Conservation (phyloP, 1,140 invertebrate species). For the Solenopsis invicta region DNA sequence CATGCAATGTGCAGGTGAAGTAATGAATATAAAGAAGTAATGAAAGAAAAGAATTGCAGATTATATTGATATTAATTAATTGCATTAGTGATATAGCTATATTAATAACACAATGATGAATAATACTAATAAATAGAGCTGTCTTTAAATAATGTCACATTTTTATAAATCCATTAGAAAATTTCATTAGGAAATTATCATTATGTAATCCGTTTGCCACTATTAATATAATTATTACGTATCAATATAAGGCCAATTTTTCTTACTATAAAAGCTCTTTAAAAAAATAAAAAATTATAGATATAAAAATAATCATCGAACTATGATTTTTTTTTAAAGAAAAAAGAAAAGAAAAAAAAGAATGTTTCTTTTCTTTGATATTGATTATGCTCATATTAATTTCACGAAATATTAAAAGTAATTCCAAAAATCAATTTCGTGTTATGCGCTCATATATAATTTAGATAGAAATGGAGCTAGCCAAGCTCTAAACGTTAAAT, state of each 20-base stretch:
- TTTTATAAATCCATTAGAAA: background rate
- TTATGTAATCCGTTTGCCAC: background rate
- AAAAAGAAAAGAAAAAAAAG: too few species aligned
- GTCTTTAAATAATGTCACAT: background rate
- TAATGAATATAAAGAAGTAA: background rate
- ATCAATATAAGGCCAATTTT: background rate
- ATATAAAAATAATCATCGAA: background rate
- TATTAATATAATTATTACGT: background rate
- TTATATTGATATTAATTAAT: background rate
- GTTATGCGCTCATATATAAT: background rate
- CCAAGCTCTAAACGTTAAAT: background rate
- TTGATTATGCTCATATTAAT: background rate
- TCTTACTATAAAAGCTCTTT: background rate
- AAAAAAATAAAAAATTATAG: background rate
- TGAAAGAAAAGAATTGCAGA: background rate
- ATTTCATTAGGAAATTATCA: background rate
- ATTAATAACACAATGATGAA: background rate
- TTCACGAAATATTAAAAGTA: background rate
- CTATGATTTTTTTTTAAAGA: background rate
- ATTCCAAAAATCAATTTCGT: background rate
- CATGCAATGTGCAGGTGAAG: slow-evolving; percentile 32
- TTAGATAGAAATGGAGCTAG: background rate
- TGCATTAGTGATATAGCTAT: background rate
- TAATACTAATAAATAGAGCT: background rate
- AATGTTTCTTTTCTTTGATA: background rate